phyloP scores from a whole-genome alignment of 1,140 invertebrate genomes.

The Leptinotarsa undecemlineata region DNA sequence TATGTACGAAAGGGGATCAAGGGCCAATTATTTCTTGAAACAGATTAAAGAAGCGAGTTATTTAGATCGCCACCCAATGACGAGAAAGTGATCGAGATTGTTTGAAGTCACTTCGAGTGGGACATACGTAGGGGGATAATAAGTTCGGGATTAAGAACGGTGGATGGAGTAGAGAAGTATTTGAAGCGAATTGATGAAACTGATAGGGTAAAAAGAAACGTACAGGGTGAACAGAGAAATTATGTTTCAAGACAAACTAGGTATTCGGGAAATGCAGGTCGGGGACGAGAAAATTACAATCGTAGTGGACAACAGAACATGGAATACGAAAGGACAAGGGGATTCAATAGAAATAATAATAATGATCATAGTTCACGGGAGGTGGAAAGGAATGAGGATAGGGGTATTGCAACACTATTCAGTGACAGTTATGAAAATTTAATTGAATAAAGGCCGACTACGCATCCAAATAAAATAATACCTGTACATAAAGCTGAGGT shows the following conservation, averaged over 20 bases:
- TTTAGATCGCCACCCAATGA: not conserved
- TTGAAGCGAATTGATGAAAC: not conserved
- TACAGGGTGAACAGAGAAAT: not conserved
- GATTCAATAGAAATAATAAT: not conserved
- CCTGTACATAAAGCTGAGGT: not conserved
- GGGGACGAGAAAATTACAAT: not conserved
- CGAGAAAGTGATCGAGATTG: not conserved
- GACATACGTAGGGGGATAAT: constrained; percentile 7
- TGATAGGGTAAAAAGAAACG: not conserved
- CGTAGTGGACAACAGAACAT: not conserved
- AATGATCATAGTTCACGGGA: not conserved
- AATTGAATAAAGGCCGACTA: not conserved
- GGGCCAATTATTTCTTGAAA: not conserved
- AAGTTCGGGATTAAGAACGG: not conserved
- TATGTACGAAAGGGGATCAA: not conserved
- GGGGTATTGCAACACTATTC: not conserved
- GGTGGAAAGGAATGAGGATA: not conserved
- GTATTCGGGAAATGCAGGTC: not conserved
- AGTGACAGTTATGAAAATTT: not conserved
- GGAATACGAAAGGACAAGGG: not conserved
- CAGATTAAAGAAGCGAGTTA: constrained; percentile 2
- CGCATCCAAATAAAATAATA: not conserved
- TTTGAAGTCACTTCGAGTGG: not conserved
- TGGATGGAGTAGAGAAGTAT: not conserved
- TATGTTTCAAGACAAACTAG: not conserved